phyloP scores from a whole-genome alignment of 2,113 vertebrate genomes.

The Phocoena phocoena region DNA sequence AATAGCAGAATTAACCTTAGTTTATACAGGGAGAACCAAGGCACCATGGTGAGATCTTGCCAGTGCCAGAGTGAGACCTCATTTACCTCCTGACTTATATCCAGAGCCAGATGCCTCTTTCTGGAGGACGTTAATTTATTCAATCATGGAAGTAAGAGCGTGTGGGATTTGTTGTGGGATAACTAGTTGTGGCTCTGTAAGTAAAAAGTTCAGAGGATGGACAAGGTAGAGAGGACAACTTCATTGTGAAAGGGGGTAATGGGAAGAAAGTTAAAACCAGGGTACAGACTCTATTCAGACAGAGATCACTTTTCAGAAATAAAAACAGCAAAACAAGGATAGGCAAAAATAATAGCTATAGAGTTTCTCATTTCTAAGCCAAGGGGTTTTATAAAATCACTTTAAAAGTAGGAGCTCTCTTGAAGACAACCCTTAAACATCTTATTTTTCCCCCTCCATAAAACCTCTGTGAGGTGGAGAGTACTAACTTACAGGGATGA shows the following conservation, averaged over 20 bases:
- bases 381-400: constrained; percentile 33
- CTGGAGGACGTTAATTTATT: background rate
- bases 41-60: background rate
- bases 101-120: background rate
- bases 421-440: constrained; percentile 19
- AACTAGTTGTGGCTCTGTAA: background rate
- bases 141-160: background rate
- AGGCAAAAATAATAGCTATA: constrained; percentile 39
- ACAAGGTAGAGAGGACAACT: background rate
- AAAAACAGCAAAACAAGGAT: constrained; percentile 69
- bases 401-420: constrained; percentile 50
- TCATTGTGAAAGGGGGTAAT: constrained; percentile 32
- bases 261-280: constrained; percentile 38
- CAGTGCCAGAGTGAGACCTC: background rate
- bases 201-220: background rate
- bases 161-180: background rate
- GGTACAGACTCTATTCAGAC: constrained; percentile 51
- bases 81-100: background rate
- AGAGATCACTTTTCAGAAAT: constrained; percentile 60
- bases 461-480: constrained; percentile 15
- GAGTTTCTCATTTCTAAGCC: constrained; percentile 59
- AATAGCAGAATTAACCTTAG: background rate
- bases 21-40: background rate
- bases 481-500: background rate
- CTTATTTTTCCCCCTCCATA: background rate